Base-by-base conservation (phyloP, 2,113 vertebrate genomes). In the Chrysochloris asiatica region DNA sequence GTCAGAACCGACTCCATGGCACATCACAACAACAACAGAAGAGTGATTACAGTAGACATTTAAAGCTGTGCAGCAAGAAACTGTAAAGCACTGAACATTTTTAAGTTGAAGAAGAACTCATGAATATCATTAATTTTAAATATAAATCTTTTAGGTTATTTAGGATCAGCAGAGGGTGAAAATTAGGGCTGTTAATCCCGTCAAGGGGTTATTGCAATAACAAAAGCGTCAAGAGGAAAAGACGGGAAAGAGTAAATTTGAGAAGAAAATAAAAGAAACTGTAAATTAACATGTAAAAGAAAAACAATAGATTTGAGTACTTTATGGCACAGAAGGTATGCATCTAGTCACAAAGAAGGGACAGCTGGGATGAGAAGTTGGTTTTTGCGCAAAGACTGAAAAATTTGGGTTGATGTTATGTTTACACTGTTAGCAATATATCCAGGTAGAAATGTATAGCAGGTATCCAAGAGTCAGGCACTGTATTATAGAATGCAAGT, bases 1-100 rank as follows among this genome's bases (percentile, higher is more conserved):
- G n/a, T n/a, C n/a, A n/a, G n/a, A n/a, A n/a, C n/a, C n/a, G n/a
- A n/a, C n/a, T n/a, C n/a, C n/a, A n/a, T n/a, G n/a, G n/a, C n/a
- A n/a, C n/a, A n/a, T n/a, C n/a, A n/a, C n/a, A n/a, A n/a, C n/a
- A n/a, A n/a, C n/a, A n/a, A n/a, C n/a, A 30, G 33, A 81, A 92
- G 17, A 73, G 16, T 72, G 71, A 89, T 88, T 84, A 73, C 10
- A 77, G 45, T 24, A 45, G 61, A 85, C 22, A 84, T 61, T 87
- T 85, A 92, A 72, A 89, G 33, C 41, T 86, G 92, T 91, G 83
- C 43, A 45, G 71, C 33, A 86, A 91, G 73, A 90, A 92, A 86
- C 19, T 47, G 6, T 6, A 88, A 88, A 88, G 45, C 28, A 76
- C 26, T 61, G 30, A 85, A 75, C 38, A 94, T 80, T 83, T 88